Evolutionary conservation across 2,113 vertebrate genomes (phyloP), one percentile per base, ranked within the genome.

Genomic region (Puffinus mauretanicus): DNA sequence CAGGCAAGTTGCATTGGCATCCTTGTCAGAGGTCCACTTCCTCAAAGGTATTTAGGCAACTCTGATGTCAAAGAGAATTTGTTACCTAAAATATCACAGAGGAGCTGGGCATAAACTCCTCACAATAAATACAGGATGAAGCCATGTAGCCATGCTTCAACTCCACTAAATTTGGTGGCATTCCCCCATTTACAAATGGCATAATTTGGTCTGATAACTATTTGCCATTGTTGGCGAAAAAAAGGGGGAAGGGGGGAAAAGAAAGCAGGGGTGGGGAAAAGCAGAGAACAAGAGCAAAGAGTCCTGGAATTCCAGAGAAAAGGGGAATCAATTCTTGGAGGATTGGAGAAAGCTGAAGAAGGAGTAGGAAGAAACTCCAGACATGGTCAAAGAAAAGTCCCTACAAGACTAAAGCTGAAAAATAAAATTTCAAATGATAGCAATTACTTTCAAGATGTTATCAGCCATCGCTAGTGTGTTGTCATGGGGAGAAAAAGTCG

Each of bases 361-460:
- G 13, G 38, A 67, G 32, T 8, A 78, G 57, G 42, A 89, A 89
- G 57, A 81, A 94, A 75, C 14, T 14, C 29, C 47, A 86, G 47
- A 16, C 0, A 0, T 10, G 38, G 69, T 52, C 16, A 67, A 70
- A 86, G 80, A 83, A 80, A 93, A 94, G 20, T 67, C 52, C 61
- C 36, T 34, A 4, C 21, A 55, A 79, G 44, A 52, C 61, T 76
- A 54, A 75, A 83, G 51, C 38, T 76, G 77, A 80, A 89, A 91
- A 89, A 30, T 57, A 75, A 69, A 89, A 84, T 87, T 61, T 84
- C 61, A 64, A 25, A 84, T 76, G 36, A 72, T 94, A 95, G 88
- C 81, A 78, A 49, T 81, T 88, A 34, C 93, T 92, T 95, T 93
- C 70, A 96, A 82, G 94, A 87, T 93, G 51, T 72, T 95, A 85